phyloP scores from a whole-genome alignment of 2,888 invertebrate species.

The Atherix ibis region DNA sequence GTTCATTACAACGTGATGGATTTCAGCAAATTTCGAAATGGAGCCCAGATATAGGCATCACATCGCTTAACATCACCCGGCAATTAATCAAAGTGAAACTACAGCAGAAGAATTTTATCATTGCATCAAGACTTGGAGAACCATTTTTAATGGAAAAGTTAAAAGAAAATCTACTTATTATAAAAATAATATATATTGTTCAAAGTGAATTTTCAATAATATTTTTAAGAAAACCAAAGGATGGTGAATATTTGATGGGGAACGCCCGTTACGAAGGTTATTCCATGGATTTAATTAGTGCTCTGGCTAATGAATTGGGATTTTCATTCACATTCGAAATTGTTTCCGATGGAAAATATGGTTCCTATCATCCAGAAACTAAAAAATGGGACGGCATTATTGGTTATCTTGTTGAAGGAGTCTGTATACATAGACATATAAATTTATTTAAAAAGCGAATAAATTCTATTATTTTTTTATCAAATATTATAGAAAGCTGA shows the following conservation, averaged over 20 bases:
- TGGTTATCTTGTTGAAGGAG: too few relatives aligned
- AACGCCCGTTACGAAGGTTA: constrained; percentile 77
- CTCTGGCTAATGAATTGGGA: constrained; percentile 51
- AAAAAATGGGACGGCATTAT: constrained; percentile 70
- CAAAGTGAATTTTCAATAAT: too few relatives aligned
- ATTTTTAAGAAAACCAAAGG: not conserved
- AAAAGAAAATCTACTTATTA: too few relatives aligned
- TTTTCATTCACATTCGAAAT: constrained; percentile 57
- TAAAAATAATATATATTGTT: too few relatives aligned
- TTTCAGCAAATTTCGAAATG: too few relatives aligned
- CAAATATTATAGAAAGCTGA: constrained; percentile 43
- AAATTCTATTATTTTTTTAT: too few relatives aligned
- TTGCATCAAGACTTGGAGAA: not conserved
- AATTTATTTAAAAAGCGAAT: too few relatives aligned
- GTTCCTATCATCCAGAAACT: constrained; percentile 48
- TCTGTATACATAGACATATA: too few relatives aligned
- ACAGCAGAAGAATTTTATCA: not conserved
- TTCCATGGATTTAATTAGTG: constrained; percentile 74
- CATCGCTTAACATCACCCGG: too few relatives aligned
- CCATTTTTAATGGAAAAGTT: not conserved
- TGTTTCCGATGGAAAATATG: constrained; percentile 55
- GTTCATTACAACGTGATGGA: too few relatives aligned
- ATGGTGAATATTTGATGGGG: constrained; percentile 28
- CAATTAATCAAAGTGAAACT: too few relatives aligned
- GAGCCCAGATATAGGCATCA: too few relatives aligned